A percentile compares a stretch with the other conserved stretches of the same genome.
Evolutionary conservation across 2,888 invertebrate species (phyloP).

Genomic region (Nomada lathburiana): DNA sequence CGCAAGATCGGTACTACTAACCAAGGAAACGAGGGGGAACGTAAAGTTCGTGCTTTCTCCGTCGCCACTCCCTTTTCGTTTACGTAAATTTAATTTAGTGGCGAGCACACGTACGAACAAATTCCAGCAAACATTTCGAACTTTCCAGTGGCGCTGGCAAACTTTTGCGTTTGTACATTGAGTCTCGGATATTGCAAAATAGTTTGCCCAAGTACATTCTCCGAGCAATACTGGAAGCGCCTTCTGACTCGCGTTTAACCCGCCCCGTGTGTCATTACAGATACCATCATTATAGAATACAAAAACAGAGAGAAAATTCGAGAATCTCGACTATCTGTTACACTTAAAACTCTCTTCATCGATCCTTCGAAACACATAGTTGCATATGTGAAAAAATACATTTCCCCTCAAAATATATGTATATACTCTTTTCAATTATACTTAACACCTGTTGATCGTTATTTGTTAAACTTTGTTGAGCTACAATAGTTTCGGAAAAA

Average conservation of each 20-base stretch:
- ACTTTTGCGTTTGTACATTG: conserved; percentile 37
- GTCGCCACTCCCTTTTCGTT: neutral
- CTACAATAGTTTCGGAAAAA: no score
- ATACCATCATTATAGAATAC: conserved; percentile 22
- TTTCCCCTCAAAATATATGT: no score
- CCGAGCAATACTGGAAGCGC: conserved; percentile 27
- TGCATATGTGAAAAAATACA: no score
- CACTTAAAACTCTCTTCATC: neutral
- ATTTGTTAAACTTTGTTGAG: no score
- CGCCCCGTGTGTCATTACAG: conserved; percentile 3
- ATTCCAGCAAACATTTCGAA: conserved; percentile 36
- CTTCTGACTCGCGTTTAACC: conserved; percentile 22
- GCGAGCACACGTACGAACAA: conserved; percentile 6
- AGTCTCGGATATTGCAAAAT: conserved; percentile 47
- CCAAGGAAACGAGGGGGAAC: neutral
- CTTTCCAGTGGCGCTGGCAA: conserved; percentile 21
- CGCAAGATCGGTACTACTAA: neutral
- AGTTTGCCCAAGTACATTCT: conserved; percentile 49
- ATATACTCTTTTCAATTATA: no score
- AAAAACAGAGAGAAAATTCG: neutral
- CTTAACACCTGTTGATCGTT: no score
- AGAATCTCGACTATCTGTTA: neutral
- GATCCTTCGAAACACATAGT: neutral
- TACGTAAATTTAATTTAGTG: neutral
- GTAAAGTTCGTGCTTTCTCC: neutral